Evolutionary conservation across 2,113 vertebrate genomes (phyloP).

Genomic region (Turnix velox): DNA sequence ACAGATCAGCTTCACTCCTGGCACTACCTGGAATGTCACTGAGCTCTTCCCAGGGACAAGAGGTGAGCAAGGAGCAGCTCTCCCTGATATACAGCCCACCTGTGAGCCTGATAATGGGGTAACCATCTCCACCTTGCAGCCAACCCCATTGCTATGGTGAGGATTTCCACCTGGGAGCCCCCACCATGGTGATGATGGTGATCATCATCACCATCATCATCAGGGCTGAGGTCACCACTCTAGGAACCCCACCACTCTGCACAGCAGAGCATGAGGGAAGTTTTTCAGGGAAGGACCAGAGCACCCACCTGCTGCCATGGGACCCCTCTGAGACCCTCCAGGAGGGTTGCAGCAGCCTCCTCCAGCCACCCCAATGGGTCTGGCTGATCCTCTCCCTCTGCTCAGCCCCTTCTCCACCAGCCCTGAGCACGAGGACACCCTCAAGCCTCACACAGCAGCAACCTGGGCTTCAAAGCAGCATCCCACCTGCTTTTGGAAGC

Average conservation of each 20-base stretch:
- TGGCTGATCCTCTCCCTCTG: fast-evolving
- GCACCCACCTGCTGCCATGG: fast-evolving
- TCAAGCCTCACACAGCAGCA: fast-evolving
- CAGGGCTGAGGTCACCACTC: fast-evolving
- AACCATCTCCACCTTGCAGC: background rate
- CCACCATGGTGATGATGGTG: no score
- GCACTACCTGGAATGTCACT: no score
- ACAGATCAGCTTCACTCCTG: no score
- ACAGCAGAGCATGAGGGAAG: background rate
- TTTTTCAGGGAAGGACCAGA: background rate
- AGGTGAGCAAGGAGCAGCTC: fast-evolving
- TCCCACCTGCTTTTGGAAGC: fast-evolving
- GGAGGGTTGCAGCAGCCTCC: background rate
- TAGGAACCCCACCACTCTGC: background rate
- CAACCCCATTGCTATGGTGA: background rate
- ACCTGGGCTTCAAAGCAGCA: background rate
- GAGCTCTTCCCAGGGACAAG: fast-evolving
- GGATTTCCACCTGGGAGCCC: background rate
- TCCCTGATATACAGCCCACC: background rate
- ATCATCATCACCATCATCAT: fast-evolving
- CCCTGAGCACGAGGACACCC: fast-evolving
- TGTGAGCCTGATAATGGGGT: fast-evolving
- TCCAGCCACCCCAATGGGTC: background rate
- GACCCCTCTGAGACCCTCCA: fast-evolving
- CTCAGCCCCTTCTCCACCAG: background rate